A percentile compares a stretch with the other conserved stretches of the same genome.
These are phyloP conservation scores for Australoheros scitulus DNA, from an alignment of 2,113 vertebrate genomes.

Conservation along the genomic window DNA sequence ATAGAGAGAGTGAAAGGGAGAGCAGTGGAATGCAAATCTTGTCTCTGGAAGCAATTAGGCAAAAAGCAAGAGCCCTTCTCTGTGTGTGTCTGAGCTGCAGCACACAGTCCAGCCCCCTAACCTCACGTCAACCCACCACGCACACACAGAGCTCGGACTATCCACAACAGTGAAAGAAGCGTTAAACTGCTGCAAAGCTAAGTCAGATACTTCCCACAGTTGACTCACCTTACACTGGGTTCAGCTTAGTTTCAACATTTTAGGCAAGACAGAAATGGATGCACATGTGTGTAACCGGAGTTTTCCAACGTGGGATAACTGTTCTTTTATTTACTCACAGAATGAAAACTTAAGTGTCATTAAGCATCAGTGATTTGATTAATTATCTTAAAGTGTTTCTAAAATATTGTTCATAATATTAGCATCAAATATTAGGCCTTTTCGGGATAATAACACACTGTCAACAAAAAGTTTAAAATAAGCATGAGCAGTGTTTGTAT, in stretches of 20 bases:
- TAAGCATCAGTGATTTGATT: not conserved
- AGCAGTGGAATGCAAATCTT: slow-evolving; percentile 66
- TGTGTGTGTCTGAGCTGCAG: slow-evolving; percentile 51
- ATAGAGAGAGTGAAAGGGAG: slow-evolving; percentile 1
- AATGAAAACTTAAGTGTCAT: not conserved
- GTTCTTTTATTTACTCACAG: not conserved
- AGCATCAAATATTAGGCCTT: not conserved
- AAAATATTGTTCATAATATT: not conserved
- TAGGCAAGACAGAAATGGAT: accelerated
- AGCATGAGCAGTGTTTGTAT: not conserved
- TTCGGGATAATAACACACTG: not conserved
- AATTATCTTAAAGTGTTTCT: not conserved
- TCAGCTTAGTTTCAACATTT: not conserved
- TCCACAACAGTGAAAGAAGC: slow-evolving; percentile 1
- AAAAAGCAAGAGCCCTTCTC: slow-evolving; percentile 64
- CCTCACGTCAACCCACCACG: slow-evolving; percentile 23
- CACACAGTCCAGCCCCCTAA: slow-evolving; percentile 23
- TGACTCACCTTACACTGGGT: slow-evolving; percentile 8
- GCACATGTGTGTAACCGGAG: not conserved
- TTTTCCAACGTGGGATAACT: too few species aligned
- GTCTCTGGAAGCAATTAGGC: slow-evolving; percentile 75
- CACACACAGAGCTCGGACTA: not conserved
- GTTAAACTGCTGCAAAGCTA: not conserved
- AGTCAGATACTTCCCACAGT: not conserved
- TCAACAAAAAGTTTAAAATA: not conserved